These are phyloP conservation scores for Alexandromys fortis DNA, from an alignment of 2,113 vertebrate species.

Conservation along the genomic window DNA sequence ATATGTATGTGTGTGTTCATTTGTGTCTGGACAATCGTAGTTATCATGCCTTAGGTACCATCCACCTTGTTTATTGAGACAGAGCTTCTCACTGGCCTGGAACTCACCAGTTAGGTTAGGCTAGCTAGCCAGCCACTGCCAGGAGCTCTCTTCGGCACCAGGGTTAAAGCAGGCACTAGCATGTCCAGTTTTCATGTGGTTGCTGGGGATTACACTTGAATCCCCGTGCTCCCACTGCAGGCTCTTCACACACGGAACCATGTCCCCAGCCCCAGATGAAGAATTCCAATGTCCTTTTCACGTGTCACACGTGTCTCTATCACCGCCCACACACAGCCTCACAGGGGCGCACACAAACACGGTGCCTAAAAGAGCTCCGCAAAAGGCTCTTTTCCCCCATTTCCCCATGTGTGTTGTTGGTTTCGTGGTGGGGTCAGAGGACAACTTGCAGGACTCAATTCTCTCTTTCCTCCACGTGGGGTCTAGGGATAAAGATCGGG, in stretches of 20 bases:
- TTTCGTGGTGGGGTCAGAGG: neutral
- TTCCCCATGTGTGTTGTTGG: neutral
- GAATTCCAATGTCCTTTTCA: neutral
- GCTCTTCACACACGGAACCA: neutral
- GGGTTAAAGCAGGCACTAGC: neutral
- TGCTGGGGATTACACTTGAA: neutral
- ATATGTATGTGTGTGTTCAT: neutral
- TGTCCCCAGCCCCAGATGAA: neutral
- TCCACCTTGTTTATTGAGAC: neutral
- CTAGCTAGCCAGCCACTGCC: neutral
- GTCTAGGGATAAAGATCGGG: neutral
- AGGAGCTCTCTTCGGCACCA: neutral
- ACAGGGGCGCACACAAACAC: neutral
- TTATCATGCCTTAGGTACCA: neutral
- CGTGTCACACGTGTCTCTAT: neutral
- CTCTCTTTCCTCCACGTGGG: neutral
- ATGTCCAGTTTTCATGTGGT: neutral
- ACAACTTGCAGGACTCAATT: neutral
- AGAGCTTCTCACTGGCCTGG: neutral
- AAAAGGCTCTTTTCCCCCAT: neutral
- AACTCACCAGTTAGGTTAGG: neutral
- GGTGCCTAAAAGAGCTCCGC: conserved; percentile 9
- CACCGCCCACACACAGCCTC: neutral
- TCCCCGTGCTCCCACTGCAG: too few species aligned
- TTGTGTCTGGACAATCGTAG: neutral